These are phyloP conservation scores for Agelaius phoeniceus DNA, from an alignment of 2,113 vertebrate species.

Conservation along the genomic window DNA sequence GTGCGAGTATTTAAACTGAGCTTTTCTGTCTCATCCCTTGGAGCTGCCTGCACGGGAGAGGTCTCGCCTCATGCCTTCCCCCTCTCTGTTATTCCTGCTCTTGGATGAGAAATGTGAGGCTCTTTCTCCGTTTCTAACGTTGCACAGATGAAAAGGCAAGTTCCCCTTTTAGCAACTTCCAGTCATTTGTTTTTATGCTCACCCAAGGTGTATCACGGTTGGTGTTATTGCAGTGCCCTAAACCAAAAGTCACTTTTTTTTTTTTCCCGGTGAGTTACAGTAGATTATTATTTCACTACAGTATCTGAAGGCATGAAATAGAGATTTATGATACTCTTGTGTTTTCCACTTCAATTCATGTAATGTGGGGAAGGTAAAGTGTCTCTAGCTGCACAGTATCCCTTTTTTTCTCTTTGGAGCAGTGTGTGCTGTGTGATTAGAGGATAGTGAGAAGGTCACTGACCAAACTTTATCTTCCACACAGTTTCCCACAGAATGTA, in stretches of 20 bases:
- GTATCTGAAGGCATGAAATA: slow-evolving; percentile 50
- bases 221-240: slow-evolving; percentile 32
- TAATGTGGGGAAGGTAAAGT: slow-evolving; percentile 67
- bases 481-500: slow-evolving; percentile 74
- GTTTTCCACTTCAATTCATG: slow-evolving; percentile 55
- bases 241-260: slow-evolving; percentile 65
- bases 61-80: not conserved
- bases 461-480: slow-evolving; percentile 76
- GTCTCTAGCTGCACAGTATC: slow-evolving; percentile 35
- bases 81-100: not conserved
- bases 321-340: slow-evolving; percentile 67
- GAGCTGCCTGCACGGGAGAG: not conserved
- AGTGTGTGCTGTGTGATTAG: slow-evolving; percentile 61
- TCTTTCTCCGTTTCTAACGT: not conserved
- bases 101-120: slow-evolving; percentile 10
- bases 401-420: slow-evolving; percentile 29
- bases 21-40: not conserved
- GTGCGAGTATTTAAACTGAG: not conserved
- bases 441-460: slow-evolving; percentile 74
- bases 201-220: slow-evolving; percentile 37
- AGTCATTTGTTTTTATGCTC: slow-evolving; percentile 65
- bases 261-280: slow-evolving; percentile 19
- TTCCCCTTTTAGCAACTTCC: slow-evolving; percentile 63
- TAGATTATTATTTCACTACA: slow-evolving; percentile 58
- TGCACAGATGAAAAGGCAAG: slow-evolving; percentile 3